Conservation (phyloP, 2,797 vertebrate species). For the Chiloscyllium punctatum region DNA sequence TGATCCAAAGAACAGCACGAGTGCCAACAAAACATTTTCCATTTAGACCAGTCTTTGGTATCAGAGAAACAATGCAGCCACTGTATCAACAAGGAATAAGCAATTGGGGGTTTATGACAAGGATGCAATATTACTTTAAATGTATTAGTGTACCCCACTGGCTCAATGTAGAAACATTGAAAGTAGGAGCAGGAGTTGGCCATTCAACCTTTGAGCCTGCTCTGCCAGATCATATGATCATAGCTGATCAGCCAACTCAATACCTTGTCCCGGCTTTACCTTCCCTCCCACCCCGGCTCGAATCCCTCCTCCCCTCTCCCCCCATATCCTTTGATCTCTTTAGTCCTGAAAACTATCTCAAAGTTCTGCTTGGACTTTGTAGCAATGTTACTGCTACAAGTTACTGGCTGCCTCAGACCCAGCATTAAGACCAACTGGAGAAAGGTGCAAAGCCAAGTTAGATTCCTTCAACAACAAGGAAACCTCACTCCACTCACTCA, state of each 20-base stretch:
- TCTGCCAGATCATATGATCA: no score
- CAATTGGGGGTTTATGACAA: background rate
- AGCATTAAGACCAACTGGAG: background rate
- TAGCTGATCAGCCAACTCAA: no score
- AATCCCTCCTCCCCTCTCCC: no score
- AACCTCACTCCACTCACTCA: background rate
- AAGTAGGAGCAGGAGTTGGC: no score
- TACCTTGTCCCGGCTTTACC: no score
- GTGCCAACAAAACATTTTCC: background rate
- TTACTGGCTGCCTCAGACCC: background rate
- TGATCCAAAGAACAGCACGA: background rate
- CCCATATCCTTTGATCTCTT: no score
- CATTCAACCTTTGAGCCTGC: no score
- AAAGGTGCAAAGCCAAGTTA: background rate
- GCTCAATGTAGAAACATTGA: background rate
- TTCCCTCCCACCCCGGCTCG: no score
- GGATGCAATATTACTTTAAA: background rate
- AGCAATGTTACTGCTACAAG: background rate
- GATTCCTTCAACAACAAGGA: background rate
- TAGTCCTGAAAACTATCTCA: no score
- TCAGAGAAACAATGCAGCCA: background rate
- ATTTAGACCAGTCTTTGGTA: background rate
- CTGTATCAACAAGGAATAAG: background rate
- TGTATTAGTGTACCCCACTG: background rate
- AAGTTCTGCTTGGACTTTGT: background rate